Percentiles rank a stretch among this genome's conserved stretches.
These are phyloP conservation scores for Notodonta ziczac DNA, from an alignment of 2,888 invertebrate species.

Conservation along the genomic window DNA sequence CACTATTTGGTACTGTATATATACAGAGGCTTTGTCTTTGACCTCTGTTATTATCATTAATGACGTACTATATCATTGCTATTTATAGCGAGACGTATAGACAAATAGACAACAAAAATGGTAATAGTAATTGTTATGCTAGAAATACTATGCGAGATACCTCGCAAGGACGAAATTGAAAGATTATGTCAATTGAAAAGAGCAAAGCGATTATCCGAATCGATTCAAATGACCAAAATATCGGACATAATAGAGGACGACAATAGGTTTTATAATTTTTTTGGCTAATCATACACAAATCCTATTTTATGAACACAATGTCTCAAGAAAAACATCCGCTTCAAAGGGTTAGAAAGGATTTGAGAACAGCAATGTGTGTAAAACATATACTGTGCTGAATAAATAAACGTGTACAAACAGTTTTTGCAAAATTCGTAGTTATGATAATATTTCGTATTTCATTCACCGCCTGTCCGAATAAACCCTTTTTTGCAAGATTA, in stretches of 20 bases:
- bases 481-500: constrained; percentile 52
- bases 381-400: constrained; percentile 63
- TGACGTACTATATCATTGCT: no score
- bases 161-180: constrained; percentile 3
- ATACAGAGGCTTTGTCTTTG: no score
- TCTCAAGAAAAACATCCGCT: constrained; percentile 72
- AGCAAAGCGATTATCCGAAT: constrained; percentile 30
- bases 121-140: background rate
- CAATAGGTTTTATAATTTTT: constrained; percentile 48
- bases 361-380: constrained; percentile 65
- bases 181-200: constrained; percentile 35
- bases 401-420: constrained; percentile 79
- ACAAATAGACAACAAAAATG: no score
- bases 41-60: no score
- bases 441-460: constrained; percentile 68
- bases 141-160: background rate
- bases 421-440: constrained; percentile 54
- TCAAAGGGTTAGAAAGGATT: constrained; percentile 58
- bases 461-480: constrained; percentile 51
- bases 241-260: constrained; percentile 33
- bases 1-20: no score
- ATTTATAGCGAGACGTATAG: no score
- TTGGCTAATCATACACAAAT: constrained; percentile 50
- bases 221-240: constrained; percentile 29
- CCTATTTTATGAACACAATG: constrained; percentile 56